These are phyloP conservation scores for Pteria penguin DNA, from an alignment of 2,888 invertebrate species.

Conservation along the genomic window DNA sequence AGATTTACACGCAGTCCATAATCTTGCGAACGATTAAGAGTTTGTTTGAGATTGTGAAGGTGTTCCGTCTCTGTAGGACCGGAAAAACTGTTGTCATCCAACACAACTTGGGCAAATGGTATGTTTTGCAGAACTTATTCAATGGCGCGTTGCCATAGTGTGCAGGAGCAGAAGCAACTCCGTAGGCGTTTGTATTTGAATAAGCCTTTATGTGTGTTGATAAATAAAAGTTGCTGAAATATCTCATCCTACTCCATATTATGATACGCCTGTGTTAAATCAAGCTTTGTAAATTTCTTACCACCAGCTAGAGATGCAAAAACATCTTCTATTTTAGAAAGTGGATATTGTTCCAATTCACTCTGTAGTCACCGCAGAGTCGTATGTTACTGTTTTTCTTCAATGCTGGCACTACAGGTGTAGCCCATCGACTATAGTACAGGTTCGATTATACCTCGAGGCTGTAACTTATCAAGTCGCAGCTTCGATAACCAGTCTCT, in stretches of 20 bases:
- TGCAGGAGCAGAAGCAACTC: conserved; percentile 20
- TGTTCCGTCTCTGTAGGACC: conserved; percentile 27
- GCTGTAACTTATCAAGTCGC: conserved; percentile 6
- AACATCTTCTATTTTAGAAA: conserved; percentile 58
- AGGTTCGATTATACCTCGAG: conserved; percentile 13
- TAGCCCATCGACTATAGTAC: conserved; percentile 42
- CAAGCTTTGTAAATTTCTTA: conserved; percentile 42
- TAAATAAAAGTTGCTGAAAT: conserved; percentile 16
- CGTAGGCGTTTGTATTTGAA: conserved; percentile 23
- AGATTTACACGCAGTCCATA: conserved; percentile 11
- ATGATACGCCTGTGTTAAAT: conserved; percentile 28
- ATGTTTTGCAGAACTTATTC: too few relatives aligned
- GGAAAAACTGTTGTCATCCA: too few relatives aligned
- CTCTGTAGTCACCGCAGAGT: conserved; percentile 56
- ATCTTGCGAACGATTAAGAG: not conserved
- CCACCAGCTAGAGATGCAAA: conserved; percentile 48
- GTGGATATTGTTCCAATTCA: conserved; percentile 57
- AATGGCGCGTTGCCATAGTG: conserved; percentile 50
- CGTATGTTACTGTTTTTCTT: conserved; percentile 42
- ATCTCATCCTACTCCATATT: conserved; percentile 43
- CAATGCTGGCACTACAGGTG: conserved; percentile 37
- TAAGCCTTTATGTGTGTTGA: conserved; percentile 20
- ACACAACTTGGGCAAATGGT: conserved; percentile 9
- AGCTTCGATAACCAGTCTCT: not conserved
- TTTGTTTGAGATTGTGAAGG: conserved; percentile 4